These are phyloP conservation scores for Falco rusticolus DNA, from an alignment of 2,797 vertebrate species.

Conservation along the genomic window DNA sequence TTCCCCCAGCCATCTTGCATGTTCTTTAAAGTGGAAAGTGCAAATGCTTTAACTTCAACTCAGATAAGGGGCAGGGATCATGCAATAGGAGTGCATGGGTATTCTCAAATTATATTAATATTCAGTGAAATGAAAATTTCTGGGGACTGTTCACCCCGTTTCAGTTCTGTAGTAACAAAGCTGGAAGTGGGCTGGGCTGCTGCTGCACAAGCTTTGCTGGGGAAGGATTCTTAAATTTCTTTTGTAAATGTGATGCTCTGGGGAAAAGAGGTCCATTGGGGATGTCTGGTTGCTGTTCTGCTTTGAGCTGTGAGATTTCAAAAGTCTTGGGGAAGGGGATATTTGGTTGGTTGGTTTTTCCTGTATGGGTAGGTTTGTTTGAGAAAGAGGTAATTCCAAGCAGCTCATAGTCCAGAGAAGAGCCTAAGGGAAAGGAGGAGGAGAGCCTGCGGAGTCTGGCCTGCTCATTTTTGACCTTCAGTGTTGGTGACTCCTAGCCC, in stretches of 20 bases:
- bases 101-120: background rate
- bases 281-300: background rate
- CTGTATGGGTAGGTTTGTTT: background rate
- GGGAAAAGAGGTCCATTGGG: background rate
- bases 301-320: background rate
- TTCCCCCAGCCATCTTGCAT: background rate
- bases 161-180: background rate
- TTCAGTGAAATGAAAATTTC: background rate
- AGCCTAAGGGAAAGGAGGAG: background rate
- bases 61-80: background rate
- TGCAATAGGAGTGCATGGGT: background rate
- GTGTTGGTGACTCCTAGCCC: background rate
- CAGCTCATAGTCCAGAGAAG: background rate
- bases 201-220: background rate
- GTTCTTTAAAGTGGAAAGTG: conserved; percentile 38
- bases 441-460: background rate
- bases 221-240: background rate
- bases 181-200: background rate
- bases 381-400: background rate
- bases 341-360: background rate
- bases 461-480: background rate
- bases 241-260: background rate
- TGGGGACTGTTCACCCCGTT: background rate
- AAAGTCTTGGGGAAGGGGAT: background rate
- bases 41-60: background rate